phyloP scores from a whole-genome alignment of 64 coral and sea anemone species.

The Acropora tenuis region DNA sequence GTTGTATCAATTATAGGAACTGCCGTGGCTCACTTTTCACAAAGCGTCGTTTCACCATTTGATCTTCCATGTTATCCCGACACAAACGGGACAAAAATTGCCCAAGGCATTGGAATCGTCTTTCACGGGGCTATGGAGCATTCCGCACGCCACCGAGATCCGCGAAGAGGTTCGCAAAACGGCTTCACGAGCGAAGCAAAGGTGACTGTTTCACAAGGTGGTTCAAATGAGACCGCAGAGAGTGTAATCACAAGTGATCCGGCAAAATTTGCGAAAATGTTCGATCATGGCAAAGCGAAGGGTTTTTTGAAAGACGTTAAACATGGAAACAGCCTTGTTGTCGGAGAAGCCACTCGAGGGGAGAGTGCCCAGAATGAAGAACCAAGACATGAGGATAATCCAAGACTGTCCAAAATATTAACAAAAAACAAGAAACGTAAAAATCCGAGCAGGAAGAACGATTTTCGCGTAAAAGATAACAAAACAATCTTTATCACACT shows the following conservation, averaged over 20 bases:
- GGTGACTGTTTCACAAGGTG: conserved; percentile 15
- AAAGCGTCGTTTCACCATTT: conserved; percentile 89
- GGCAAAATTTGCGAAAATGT: neutral
- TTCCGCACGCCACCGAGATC: neutral
- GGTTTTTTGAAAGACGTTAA: neutral
- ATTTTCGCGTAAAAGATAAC: conserved; percentile 85
- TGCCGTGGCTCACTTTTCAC: conserved; percentile 80
- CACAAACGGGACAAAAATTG: conserved; percentile 32
- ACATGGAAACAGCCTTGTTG: neutral
- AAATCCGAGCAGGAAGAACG: conserved; percentile 66
- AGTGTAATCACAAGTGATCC: neutral
- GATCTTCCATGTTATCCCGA: conserved; percentile 77
- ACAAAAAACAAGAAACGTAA: conserved; percentile 56
- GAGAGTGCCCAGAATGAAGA: neutral
- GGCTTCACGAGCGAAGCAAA: neutral
- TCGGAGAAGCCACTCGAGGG: neutral
- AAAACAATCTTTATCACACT: conserved; percentile 76
- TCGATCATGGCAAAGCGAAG: neutral
- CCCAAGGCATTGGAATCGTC: neutral
- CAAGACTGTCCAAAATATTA: conserved; percentile 23
- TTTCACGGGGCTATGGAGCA: neutral
- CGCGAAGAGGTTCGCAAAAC: neutral
- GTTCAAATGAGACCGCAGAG: neutral
- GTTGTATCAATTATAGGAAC: conserved; percentile 78
- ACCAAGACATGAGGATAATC: conserved; percentile 34